Evolutionary conservation across 92 coral and sea anemone genomes (phyloP), one percentile per base, ranked within the genome.

Genomic region (Bergia puertoricense): DNA sequence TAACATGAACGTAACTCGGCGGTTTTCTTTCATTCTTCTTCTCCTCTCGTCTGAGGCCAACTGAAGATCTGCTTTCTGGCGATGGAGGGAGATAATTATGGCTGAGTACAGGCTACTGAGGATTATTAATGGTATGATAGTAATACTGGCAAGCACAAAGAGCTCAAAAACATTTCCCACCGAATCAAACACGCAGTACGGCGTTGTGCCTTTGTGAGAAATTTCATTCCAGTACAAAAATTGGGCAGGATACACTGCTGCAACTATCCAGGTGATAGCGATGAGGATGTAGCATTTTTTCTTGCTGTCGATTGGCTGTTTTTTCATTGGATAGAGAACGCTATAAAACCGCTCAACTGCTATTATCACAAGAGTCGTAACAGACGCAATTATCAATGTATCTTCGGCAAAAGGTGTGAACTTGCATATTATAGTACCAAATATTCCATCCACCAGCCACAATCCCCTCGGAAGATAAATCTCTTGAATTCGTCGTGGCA

Each of bases 271-370:
- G 45, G 40, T 42, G 22, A 68, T 44, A 0, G n/a, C 76, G 4
- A 82, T 43, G 41, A 38, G 57, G 18, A 46, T 36, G 23, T 68
- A 14, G 22, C 86, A 82, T 44, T 45, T 71, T 45, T 67, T 69
- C 45, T 82, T 82, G 86, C 59, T 68, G 76, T 71, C 62, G 59
- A 82, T 82, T 45, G 56, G 76, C n/a, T 67, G 86, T 37, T 43
- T 82, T 48, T 82, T 67, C 54, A 82, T 41, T 3, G 86, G 86
- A 22, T 43, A 68, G 0, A 82, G 54, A n/a, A 82, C 86, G 43
- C 77, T 42, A 36, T 14, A 67, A 82, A 66, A 82, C 22, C 86
- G 66, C 42, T 82, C 86, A 82, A 67, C 10, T 8, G 86, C 77
- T 15, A 82, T 82, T 9, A 10, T 44, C 13, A 43, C 77, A 13